Evolutionary conservation across 2,797 vertebrate genomes (phyloP).

Genomic region (Thunnus albacares): DNA sequence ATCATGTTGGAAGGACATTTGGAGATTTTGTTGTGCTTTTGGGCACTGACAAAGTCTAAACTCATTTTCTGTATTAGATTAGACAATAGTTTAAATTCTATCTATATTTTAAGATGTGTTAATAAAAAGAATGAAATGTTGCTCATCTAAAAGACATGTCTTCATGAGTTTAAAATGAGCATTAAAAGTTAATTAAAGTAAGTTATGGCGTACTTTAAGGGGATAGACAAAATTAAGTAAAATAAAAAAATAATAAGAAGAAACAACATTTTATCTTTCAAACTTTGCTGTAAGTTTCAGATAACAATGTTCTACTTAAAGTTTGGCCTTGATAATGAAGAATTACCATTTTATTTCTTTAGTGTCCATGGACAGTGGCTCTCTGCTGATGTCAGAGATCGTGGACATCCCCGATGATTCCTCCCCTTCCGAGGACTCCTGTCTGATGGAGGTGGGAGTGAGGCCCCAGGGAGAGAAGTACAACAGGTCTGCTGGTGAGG

Average conservation of each 20-base stretch:
- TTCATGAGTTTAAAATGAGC: neutral
- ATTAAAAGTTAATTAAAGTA: neutral
- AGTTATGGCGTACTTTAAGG: neutral
- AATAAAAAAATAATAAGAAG: neutral
- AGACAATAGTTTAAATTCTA: neutral
- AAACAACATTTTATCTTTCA: neutral
- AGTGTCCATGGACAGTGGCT: constrained; percentile 97
- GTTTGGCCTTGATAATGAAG: neutral
- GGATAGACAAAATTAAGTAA: neutral
- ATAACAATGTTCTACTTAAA: neutral
- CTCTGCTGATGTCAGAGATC: constrained; percentile 94
- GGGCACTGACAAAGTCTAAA: neutral
- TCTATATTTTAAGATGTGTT: neutral
- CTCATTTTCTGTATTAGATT: neutral
- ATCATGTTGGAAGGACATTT: neutral
- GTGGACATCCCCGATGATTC: constrained; percentile 95
- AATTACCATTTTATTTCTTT: neutral
- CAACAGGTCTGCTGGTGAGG: constrained; percentile 83
- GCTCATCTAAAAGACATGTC: neutral
- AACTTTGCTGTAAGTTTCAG: neutral
- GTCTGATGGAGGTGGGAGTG: constrained; percentile 91
- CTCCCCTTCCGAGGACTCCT: constrained; percentile 96
- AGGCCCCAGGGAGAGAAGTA: constrained; percentile 85
- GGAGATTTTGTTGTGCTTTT: neutral
- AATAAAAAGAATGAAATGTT: neutral